Evolutionary conservation across 2,888 invertebrate genomes (phyloP), one percentile per base, ranked within the genome.

Genomic region (Lamellibrachia satsuma): DNA sequence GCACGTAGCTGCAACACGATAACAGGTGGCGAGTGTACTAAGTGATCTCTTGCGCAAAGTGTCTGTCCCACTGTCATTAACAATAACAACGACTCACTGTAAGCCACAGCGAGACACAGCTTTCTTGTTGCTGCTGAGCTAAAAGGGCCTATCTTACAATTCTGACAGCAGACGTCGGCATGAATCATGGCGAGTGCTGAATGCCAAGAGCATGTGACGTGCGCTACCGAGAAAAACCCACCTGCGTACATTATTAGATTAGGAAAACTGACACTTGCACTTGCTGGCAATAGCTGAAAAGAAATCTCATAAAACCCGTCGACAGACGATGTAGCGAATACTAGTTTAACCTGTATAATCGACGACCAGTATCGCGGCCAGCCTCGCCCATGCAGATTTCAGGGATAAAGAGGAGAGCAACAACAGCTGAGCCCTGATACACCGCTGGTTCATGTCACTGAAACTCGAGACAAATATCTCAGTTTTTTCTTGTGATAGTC

Each of bases 41-140:
- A 75, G 75, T 75, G 75, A 22, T 15, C 22, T 75, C n/a, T 15
- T n/a, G 75, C n/a, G 15, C 75, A 75, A 1, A 9, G 75, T 75
- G 22, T 75, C 11, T 22, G 75, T 22, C 6, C 22, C 15, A 75
- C 75, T 15, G 75, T 15, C 75, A 75, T 75, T 75, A 75, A 6
- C 75, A 75, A 75, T n/a, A 75, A 75, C 75, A 75, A 75, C 75
- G 75, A 22, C n/a, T 75, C n/a, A 75, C 75, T 75, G 75, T 75
- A 22, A 75, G 75, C 75, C 6, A 11, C 6, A n/a, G n/a, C 75
- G 15, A 75, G 75, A 75, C 75, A 75, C 22, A n/a, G 75, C 75
- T 75, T 75, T 75, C 75, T 75, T 75, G 75, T 75, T 75, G 75
- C n/a, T 15, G n/a, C 75, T 22, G 75, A 15, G n/a, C 75, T 75